phyloP scores from a whole-genome alignment of 2,888 invertebrate species.

The Chaetogeoica ovagalla region DNA sequence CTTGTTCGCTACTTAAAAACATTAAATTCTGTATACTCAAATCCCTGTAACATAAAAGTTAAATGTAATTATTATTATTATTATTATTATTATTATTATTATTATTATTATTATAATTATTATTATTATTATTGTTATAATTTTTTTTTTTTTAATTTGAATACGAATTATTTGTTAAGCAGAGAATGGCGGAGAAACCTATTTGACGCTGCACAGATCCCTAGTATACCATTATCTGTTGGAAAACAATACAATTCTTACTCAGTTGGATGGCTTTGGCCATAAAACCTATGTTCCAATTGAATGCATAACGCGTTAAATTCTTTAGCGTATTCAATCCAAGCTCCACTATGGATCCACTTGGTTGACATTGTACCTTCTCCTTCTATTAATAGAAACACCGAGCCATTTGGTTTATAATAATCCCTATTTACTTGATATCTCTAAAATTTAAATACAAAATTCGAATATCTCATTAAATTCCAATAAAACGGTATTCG shows the following conservation, averaged over 20 bases:
- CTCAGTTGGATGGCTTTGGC: slow-evolving; percentile 85
- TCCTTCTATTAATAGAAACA: slow-evolving; percentile 95
- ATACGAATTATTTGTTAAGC: too few relatives aligned
- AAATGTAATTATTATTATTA: neutral
- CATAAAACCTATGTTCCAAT: slow-evolving; percentile 92
- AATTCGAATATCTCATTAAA: neutral
- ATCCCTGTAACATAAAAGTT: slow-evolving; percentile 65
- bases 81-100: too few relatives aligned
- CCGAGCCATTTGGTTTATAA: slow-evolving; percentile 67
- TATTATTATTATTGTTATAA: too few relatives aligned
- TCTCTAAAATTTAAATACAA: slow-evolving; percentile 53
- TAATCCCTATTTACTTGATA: slow-evolving; percentile 56
- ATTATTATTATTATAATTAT: too few relatives aligned
- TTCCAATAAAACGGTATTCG: neutral
- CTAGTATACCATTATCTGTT: too few relatives aligned
- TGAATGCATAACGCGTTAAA: slow-evolving; percentile 83
- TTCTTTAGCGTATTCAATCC: slow-evolving; percentile 80
- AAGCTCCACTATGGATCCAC: slow-evolving; percentile 87
- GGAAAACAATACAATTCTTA: slow-evolving; percentile 60
- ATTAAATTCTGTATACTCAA: slow-evolving; percentile 76
- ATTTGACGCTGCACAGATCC: too few relatives aligned
- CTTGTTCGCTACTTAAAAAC: slow-evolving; percentile 79
- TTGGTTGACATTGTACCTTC: slow-evolving; percentile 81
- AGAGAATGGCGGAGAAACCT: too few relatives aligned
- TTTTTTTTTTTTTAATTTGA: too few relatives aligned